Base-by-base conservation (phyloP, 2,888 invertebrate genomes). In the Lithophane socia region DNA sequence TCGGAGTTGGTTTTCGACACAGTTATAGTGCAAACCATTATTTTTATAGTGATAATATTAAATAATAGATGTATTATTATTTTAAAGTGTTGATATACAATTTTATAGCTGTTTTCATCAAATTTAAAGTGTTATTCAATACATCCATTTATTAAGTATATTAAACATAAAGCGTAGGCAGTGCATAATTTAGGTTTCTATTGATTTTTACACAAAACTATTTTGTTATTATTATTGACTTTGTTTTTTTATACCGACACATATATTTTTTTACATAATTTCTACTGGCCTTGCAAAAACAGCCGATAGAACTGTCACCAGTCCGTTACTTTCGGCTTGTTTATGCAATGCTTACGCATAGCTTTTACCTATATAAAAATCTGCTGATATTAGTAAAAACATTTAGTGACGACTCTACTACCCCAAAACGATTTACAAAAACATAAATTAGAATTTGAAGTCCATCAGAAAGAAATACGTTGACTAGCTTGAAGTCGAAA, bases 341-440 rank as follows among this genome's bases (percentile, higher is more conserved):
- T 76, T 84, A 75, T 82, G 64, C 4, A 60, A 67, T 67, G 52
- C 42, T 37, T 58, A 54, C 18, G 13, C n/a, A 29, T 29, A 29
- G 37, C 12, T 29, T 21, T 24, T 18, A n/a, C n/a, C n/a, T n/a
- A 49, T 16, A 49, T 16, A 16, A 47, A 74, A 66, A 64, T 61
- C 7, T 60, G 16, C 21, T 10, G 8, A 56, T 58, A 24, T 10
- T 63, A 63, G 44, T 49, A 8, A 56, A 61, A 54, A n/a, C 29
- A 78, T 61, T 47, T 60, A 72, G 42, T 69, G 24, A 65, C 52
- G 52, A 77, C 42, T 68, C 37, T 8, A 16, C 69, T 63, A 76
- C 58, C 29, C 64, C 64, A 78, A 82, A 85, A 75, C 63, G 8
- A 78, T 78, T 78, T 72, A 66, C 42, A 72, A 60, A 82, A 74